Percentiles rank a stretch among this genome's conserved stretches.
Conservation (phyloP, 2,888 invertebrate species). For the Diachrysia chrysitis region DNA sequence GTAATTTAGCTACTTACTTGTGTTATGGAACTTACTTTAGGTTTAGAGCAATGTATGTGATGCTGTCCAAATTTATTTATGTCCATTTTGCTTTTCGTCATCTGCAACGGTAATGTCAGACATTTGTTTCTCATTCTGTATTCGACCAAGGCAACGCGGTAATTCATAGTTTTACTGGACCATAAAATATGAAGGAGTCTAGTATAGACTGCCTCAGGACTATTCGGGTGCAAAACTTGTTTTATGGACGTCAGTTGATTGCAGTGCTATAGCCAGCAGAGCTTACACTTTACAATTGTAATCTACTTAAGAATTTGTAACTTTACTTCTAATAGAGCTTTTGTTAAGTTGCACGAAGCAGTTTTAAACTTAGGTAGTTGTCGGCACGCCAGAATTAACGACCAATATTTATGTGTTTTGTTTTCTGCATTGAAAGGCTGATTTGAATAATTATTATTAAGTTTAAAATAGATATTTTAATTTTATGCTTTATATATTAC, state of each 20-base stretch:
- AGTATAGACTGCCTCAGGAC: conserved; percentile 33
- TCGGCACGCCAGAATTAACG: background rate
- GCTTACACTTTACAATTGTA: background rate
- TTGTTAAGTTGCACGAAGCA: background rate
- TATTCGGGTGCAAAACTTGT: conserved; percentile 32
- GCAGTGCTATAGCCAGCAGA: background rate
- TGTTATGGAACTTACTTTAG: no score
- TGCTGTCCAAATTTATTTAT: no score
- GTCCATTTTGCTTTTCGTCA: conserved; percentile 22
- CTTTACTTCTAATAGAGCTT: background rate
- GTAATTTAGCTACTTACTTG: no score
- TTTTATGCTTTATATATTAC: no score
- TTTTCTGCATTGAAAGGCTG: no score
- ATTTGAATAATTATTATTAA: no score
- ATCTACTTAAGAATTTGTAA: background rate
- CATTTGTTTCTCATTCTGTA: conserved; percentile 9
- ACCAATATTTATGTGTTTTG: background rate
- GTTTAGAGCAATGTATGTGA: no score
- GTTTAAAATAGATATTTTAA: no score
- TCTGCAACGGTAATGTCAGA: conserved; percentile 25
- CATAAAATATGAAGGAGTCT: conserved; percentile 40
- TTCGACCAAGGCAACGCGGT: background rate
- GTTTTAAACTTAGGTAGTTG: background rate
- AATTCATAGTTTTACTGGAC: conserved; percentile 30
- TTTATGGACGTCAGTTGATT: conserved; percentile 27